Conservation (phyloP, 2,113 vertebrate species). For the Chauna torquata region DNA sequence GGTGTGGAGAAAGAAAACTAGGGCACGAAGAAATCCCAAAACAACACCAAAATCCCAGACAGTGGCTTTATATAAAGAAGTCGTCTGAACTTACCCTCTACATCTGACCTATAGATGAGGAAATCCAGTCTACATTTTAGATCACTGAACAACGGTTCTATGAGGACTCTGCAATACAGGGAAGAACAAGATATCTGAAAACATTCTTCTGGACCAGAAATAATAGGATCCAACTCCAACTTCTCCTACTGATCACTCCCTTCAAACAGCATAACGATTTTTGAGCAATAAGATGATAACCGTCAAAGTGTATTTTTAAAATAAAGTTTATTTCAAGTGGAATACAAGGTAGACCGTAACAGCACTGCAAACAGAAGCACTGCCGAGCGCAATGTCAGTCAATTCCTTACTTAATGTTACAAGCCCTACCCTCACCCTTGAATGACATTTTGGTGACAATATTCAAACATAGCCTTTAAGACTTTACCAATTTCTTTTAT, state of each 20-base stretch:
- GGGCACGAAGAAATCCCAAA: background rate
- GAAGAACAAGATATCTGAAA: background rate
- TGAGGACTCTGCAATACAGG: background rate
- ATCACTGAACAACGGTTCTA: background rate
- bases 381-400: fast-evolving
- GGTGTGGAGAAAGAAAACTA: background rate
- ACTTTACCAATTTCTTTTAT: background rate
- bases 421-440: no score
- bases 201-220: background rate
- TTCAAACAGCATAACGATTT: background rate
- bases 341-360: background rate
- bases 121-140: background rate
- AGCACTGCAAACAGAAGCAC: background rate
- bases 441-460: no score
- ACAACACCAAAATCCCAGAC: background rate
- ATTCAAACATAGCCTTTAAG: background rate
- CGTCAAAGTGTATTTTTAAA: background rate
- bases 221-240: background rate
- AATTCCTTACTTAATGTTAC: background rate
- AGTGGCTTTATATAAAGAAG: background rate
- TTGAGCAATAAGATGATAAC: background rate
- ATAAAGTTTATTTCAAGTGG: background rate
- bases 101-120: background rate
- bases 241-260: background rate
- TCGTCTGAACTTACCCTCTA: background rate